phyloP scores from a whole-genome alignment of 2,113 vertebrate genomes.

The Pithys albifrons region DNA sequence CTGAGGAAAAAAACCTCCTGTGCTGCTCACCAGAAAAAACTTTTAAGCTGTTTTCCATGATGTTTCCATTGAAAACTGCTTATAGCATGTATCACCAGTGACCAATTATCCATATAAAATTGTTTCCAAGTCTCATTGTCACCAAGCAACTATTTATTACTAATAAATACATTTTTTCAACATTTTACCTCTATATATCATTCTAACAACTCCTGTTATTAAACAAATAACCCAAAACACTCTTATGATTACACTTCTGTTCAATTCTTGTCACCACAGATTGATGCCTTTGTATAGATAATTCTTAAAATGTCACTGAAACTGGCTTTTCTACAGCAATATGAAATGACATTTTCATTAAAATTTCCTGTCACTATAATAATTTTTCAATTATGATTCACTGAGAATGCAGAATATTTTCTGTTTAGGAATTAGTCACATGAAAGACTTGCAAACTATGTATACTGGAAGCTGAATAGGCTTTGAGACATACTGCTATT shows the following conservation, averaged over 20 bases:
- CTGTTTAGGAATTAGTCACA: background rate
- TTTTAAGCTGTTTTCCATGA: background rate
- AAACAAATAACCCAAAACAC: constrained; percentile 6
- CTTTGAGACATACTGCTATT: background rate
- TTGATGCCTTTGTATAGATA: background rate
- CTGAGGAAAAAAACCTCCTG: background rate
- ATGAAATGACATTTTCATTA: background rate
- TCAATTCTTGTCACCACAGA: background rate
- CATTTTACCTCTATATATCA: background rate
- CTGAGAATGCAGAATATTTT: background rate
- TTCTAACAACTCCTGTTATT: background rate
- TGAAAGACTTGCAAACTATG: background rate
- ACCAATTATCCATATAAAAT: background rate
- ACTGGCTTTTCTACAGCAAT: background rate
- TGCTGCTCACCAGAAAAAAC: background rate
- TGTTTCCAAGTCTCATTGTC: background rate
- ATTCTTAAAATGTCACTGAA: constrained; percentile 23
- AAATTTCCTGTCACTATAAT: background rate
- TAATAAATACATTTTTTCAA: background rate
- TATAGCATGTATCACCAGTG: background rate
- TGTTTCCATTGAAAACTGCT: background rate
- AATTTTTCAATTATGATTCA: background rate
- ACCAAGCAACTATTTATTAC: background rate
- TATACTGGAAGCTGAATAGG: background rate
- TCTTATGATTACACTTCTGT: background rate